Percentiles rank a stretch among this genome's conserved stretches.
Conservation (phyloP, 2,113 vertebrate species). For the Malurus melanocephalus region DNA sequence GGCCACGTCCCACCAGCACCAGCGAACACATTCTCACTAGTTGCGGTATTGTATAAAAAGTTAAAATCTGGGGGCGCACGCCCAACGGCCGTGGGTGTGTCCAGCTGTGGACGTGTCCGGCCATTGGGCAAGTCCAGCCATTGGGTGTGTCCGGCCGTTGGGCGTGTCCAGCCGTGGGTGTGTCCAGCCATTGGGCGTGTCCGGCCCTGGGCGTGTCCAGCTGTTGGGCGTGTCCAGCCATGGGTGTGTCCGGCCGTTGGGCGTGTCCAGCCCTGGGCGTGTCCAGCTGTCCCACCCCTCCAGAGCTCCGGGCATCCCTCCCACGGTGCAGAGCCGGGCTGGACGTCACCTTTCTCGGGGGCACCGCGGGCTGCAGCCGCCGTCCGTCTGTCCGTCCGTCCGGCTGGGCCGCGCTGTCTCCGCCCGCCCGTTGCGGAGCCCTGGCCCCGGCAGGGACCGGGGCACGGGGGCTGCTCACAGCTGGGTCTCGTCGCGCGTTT, state of each 20-base stretch:
- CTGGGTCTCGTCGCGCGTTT: conserved; percentile 86
- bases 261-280: background rate
- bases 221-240: no score
- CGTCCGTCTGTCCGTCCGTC: background rate
- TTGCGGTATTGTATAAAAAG: conserved; percentile 54
- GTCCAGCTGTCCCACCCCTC: background rate
- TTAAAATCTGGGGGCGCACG: conserved; percentile 28
- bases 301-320: background rate
- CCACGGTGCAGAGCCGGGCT: background rate
- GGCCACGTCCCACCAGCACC: background rate
- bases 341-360: background rate
- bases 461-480: conserved; percentile 49
- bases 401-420: background rate
- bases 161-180: no score
- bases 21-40: conserved; percentile 39
- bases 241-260: no score
- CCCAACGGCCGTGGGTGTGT: rapidly evolving
- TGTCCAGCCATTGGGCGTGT: background rate
- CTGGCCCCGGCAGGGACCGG: background rate
- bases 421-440: background rate
- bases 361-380: background rate
- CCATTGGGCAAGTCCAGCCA: rapidly evolving
- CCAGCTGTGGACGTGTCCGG: background rate
- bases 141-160: background rate
- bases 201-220: background rate